A percentile compares a stretch with the other conserved stretches of the same genome.
phyloP scores from a whole-genome alignment of 2,888 invertebrate genomes.

The Dasypogon diadema region DNA sequence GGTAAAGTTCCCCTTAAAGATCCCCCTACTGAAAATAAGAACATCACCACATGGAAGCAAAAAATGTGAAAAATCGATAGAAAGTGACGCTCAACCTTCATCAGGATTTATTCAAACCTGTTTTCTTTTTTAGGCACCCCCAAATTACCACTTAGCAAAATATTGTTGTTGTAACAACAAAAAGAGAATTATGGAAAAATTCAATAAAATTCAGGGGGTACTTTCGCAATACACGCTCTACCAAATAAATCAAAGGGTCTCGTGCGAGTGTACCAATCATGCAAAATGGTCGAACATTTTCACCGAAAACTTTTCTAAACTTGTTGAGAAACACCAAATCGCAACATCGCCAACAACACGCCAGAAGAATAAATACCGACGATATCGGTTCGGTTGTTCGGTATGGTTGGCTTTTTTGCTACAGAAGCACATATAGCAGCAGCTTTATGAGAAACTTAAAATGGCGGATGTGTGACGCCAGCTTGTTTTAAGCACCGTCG shows the following conservation, averaged over 20 bases:
- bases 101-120: too few relatives aligned
- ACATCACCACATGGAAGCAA: not conserved
- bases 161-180: too few relatives aligned
- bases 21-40: constrained; percentile 24
- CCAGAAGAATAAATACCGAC: not conserved
- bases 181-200: too few relatives aligned
- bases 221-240: too few relatives aligned
- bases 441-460: constrained; percentile 49
- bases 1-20: constrained; percentile 41
- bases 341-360: not conserved
- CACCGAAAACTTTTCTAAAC: not conserved
- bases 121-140: too few relatives aligned
- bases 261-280: too few relatives aligned
- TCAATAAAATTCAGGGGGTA: not conserved
- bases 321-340: not conserved
- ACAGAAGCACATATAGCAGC: not conserved
- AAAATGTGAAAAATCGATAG: constrained; percentile 24
- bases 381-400: constrained; percentile 9
- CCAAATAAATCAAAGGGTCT: too few relatives aligned
- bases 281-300: constrained; percentile 21
- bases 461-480: constrained; percentile 56
- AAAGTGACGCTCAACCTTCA: constrained; percentile 37
- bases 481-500: constrained; percentile 34
- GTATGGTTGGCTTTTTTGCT: constrained; percentile 11
- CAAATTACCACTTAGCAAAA: not conserved